Base-by-base conservation (phyloP, 1,140 invertebrate species). In the Babylonia areolata region DNA sequence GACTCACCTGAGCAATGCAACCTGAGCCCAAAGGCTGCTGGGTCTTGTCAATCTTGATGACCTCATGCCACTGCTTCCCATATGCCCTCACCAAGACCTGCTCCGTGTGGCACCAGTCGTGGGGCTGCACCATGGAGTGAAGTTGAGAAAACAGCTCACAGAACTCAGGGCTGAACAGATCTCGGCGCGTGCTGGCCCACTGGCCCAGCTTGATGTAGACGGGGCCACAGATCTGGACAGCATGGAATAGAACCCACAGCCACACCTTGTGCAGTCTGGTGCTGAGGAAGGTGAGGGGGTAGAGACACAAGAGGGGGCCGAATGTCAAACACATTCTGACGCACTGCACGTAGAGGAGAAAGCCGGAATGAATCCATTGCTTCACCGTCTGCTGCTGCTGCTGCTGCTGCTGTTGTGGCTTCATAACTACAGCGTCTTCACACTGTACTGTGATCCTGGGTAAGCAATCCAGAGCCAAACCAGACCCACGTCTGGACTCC, bases 171-270 rank as follows among this genome's bases (percentile, higher is more conserved):
- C 94, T 90, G 86, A 95, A 95, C 40, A 95, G 84, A 89, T 95
- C 95, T 82, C 94, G 88, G 28, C 95, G 84, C 23, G 94, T 95
- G 6, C 95, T 94, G 9, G 93, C 92, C 95, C 95, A 95, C 86
- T 95, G 95, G 9, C 95, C 95, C n/a, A 95, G 92, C 90, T 96
- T 96, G 28, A 95, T 91, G 69, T 95, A 95, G 35, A 95, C 94
- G 3, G 95, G 95, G 0, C 95, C 95, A 42, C 94, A 92, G 58
- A 91, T 89, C 87, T 95, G 93, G 31, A 95, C 85, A 9, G 87
- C 87, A 20, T 71, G n/a, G 20, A 89, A 82, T 3, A 91, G 58
- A 2, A 87, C 73, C 31, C 58, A 39, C 79, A 88, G 87, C 90
- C 90, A 91, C 33, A 84, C 9, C 23, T 54, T 35, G 28, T 51